These are phyloP conservation scores for Sarcophaga rosellei DNA, from an alignment of 2,888 invertebrate species.

Conservation along the genomic window DNA sequence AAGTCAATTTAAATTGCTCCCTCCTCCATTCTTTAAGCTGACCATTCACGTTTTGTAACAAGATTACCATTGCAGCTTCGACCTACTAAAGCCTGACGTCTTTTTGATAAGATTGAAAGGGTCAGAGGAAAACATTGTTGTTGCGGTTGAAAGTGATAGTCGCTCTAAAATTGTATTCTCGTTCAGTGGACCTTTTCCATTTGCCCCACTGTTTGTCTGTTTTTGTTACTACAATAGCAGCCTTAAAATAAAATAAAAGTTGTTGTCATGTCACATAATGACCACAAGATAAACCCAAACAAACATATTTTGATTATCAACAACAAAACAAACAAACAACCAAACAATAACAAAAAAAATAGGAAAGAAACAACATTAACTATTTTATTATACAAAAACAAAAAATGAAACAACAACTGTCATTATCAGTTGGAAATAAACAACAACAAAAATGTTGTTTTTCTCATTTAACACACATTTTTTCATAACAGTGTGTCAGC, in stretches of 20 bases:
- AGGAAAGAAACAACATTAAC: background rate
- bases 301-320: conserved; percentile 68
- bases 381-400: background rate
- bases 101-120: no score
- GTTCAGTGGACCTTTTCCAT: no score
- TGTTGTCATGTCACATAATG: conserved; percentile 69
- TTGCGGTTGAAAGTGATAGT: no score
- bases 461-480: conserved; percentile 16
- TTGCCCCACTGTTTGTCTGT: no score
- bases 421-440: background rate
- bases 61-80: no score
- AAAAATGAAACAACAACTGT: background rate
- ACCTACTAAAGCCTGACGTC: no score
- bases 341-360: background rate
- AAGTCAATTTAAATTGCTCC: no score
- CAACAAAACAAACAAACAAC: conserved; percentile 22
- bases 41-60: no score
- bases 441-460: background rate
- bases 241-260: conserved; percentile 37
- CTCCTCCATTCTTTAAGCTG: no score
- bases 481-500: conserved; percentile 36
- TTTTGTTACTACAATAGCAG: no score
- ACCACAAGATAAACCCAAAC: conserved; percentile 62
- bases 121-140: no score
- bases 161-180: no score